Evolutionary conservation across 1,140 invertebrate genomes (phyloP).

Genomic region (Scaptomyza graminum): DNA sequence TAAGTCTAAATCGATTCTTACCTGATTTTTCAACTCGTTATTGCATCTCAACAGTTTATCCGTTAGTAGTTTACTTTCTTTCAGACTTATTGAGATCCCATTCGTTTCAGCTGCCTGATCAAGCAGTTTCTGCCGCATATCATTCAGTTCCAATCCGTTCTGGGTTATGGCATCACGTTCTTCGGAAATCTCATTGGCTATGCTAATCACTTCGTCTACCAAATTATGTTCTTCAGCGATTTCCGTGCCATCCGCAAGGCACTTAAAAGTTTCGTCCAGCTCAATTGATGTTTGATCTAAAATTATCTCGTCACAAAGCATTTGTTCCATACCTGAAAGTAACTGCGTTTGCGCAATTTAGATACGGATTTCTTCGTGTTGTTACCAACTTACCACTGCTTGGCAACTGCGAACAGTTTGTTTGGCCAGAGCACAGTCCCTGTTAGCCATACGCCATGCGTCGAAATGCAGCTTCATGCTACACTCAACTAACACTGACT

Average conservation of each 20-base stretch:
- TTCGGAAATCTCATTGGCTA: neutral
- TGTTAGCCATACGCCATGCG: constrained; percentile 6
- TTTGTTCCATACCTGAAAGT: constrained; percentile 16
- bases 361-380: neutral
- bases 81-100: neutral
- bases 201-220: neutral
- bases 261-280: neutral
- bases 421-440: neutral
- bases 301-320: constrained; percentile 8
- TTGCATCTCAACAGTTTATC: constrained; percentile 7
- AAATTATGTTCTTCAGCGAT: neutral
- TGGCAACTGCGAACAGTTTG: neutral
- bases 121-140: neutral
- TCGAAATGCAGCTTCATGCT: neutral
- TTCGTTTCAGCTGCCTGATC: neutral
- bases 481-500: neutral
- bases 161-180: neutral
- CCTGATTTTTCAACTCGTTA: constrained; percentile 4
- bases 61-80: neutral
- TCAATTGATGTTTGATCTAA: neutral
- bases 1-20: neutral
- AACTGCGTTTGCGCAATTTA: neutral
- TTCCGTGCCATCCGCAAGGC: neutral
- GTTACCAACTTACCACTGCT: constrained; percentile 2
- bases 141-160: constrained; percentile 1